Conservation (phyloP, 1,140 invertebrate genomes). For the Drosophila trapezifrons region DNA sequence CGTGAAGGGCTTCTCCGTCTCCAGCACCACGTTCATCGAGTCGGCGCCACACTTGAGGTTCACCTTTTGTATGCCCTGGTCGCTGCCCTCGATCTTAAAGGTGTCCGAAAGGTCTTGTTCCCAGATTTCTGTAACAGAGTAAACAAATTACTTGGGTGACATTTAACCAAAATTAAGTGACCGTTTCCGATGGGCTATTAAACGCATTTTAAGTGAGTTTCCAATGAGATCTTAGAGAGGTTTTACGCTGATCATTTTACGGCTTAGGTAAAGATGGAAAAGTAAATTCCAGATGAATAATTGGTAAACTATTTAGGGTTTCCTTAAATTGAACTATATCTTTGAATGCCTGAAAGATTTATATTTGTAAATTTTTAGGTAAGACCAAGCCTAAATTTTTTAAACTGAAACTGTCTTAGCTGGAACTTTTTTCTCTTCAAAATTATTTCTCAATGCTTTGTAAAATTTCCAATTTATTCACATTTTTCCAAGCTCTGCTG, state of each 20-base stretch:
- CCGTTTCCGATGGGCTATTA: not conserved
- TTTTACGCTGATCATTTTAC: not conserved
- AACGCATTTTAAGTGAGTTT: not conserved
- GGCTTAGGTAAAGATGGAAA: not conserved
- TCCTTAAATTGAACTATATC: not conserved
- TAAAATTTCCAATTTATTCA: not conserved
- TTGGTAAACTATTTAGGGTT: not conserved
- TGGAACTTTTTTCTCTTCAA: not conserved
- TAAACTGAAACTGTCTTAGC: no score
- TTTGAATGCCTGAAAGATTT: no score
- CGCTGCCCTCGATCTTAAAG: constrained; percentile 86
- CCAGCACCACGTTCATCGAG: constrained; percentile 85
- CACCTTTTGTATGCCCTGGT: constrained; percentile 85
- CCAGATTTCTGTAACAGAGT: constrained; percentile 84
- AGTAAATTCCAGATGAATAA: no score
- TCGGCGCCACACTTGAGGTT: constrained; percentile 86
- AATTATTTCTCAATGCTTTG: no score
- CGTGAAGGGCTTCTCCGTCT: constrained; percentile 86
- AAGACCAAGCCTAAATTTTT: no score
- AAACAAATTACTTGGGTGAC: constrained; percentile 15
- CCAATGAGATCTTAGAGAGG: not conserved
- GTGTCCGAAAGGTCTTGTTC: constrained; percentile 85
- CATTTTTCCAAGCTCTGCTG: not conserved
- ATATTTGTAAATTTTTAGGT: no score
- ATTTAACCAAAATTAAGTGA: not conserved